Evolutionary conservation across 2,888 invertebrate species (phyloP).

Genomic region (Agriopis marginaria): DNA sequence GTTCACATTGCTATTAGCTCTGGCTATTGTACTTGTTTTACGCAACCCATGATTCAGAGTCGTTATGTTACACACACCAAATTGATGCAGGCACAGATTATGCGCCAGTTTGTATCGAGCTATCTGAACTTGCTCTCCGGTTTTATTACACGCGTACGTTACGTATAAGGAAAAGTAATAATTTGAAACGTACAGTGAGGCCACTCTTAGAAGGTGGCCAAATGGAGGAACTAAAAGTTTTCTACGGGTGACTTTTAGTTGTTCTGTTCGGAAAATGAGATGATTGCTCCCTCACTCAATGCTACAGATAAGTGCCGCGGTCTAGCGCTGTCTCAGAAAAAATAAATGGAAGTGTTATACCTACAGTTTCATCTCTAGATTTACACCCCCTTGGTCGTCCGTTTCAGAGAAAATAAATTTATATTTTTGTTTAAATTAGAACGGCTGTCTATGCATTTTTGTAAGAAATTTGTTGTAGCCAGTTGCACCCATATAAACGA

Average conservation of each 20-base stretch:
- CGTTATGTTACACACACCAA: slow-evolving; percentile 50
- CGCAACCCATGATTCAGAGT: slow-evolving; percentile 64
- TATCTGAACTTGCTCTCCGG: slow-evolving; percentile 16
- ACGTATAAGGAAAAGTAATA: slow-evolving; percentile 21
- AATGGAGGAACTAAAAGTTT: neutral
- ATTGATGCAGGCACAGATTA: slow-evolving; percentile 33
- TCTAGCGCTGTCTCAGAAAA: neutral
- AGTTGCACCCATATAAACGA: too few relatives aligned
- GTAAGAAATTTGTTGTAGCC: too few relatives aligned
- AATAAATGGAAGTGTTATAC: too few relatives aligned
- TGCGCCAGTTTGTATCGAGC: slow-evolving; percentile 18
- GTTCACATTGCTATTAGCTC: slow-evolving; percentile 54
- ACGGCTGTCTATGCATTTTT: too few relatives aligned
- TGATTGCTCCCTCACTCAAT: neutral
- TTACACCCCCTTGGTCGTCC: too few relatives aligned
- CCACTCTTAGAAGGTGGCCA: neutral
- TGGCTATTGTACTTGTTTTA: slow-evolving; percentile 55
- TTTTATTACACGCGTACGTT: slow-evolving; percentile 5
- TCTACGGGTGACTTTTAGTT: neutral
- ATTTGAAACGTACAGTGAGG: neutral
- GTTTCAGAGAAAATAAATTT: too few relatives aligned
- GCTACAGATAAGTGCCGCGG: too few relatives aligned
- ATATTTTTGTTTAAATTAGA: too few relatives aligned
- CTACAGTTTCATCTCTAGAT: too few relatives aligned
- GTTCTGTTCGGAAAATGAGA: neutral